A percentile compares a stretch with the other conserved stretches of the same genome.
phyloP scores from a whole-genome alignment of 2,888 invertebrate genomes.

The Apeira syringaria region DNA sequence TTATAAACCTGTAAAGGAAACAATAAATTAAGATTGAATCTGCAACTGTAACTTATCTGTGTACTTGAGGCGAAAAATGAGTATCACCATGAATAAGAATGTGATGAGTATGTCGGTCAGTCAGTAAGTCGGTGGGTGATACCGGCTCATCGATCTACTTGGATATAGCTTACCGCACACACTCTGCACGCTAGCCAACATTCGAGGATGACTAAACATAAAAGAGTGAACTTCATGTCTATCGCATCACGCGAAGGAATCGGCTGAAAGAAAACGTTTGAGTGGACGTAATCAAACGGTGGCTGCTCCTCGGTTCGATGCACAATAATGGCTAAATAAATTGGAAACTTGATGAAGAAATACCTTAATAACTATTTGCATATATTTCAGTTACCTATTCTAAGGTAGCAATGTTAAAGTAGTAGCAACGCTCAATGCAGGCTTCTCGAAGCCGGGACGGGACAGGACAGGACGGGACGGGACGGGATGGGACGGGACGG shows the following conservation, averaged over 20 bases:
- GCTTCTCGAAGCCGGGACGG: too few species aligned
- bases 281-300: constrained; percentile 50
- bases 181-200: constrained; percentile 42
- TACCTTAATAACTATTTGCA: too few species aligned
- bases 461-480: too few species aligned
- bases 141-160: constrained; percentile 19
- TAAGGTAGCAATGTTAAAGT: too few species aligned
- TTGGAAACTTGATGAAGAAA: constrained; percentile 38
- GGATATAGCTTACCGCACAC: constrained; percentile 54
- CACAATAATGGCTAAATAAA: constrained; percentile 46
- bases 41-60: too few species aligned
- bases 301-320: constrained; percentile 49
- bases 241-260: constrained; percentile 46
- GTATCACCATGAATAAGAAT: neutral
- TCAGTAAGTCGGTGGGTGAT: constrained; percentile 23
- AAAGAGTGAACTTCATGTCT: constrained; percentile 64
- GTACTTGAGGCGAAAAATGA: neutral
- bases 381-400: too few species aligned
- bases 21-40: neutral
- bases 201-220: constrained; percentile 52
- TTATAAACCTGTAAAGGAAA: constrained; percentile 55
- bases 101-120: constrained; percentile 6
- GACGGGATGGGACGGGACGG: too few species aligned
- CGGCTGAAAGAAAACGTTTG: constrained; percentile 40
- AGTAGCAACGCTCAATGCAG: too few species aligned